phyloP scores from a whole-genome alignment of 2,888 invertebrate species.

The Drosophila monieri region DNA sequence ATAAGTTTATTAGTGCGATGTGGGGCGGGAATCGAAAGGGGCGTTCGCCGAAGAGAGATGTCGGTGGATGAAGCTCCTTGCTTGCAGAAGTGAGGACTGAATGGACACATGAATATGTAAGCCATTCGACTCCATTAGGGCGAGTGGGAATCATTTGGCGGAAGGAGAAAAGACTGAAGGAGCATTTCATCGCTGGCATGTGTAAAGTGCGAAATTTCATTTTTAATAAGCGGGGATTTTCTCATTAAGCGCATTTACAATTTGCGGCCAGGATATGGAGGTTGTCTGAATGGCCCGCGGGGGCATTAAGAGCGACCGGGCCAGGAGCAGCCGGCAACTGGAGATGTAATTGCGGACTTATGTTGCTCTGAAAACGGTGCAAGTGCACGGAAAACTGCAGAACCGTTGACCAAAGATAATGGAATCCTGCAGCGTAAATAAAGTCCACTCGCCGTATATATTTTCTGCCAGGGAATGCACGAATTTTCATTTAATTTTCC shows the following conservation, averaged over 20 bases:
- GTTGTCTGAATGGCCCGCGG: slow-evolving; percentile 20
- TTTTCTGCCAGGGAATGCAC: too few relatives aligned
- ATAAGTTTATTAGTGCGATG: slow-evolving; percentile 72
- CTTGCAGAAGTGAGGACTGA: slow-evolving; percentile 1
- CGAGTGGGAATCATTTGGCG: slow-evolving; percentile 12
- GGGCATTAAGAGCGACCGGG: slow-evolving; percentile 38
- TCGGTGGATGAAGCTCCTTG: background rate
- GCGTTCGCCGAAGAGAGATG: slow-evolving; percentile 21
- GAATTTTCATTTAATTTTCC: slow-evolving; percentile 1
- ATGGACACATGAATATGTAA: slow-evolving; percentile 27
- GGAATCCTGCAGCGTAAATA: slow-evolving; percentile 34
- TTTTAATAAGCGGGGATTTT: slow-evolving; percentile 49
- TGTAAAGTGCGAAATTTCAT: slow-evolving; percentile 35
- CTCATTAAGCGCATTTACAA: slow-evolving; percentile 51
- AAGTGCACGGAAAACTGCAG: slow-evolving; percentile 43
- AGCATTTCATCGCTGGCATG: slow-evolving; percentile 1
- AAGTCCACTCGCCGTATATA: slow-evolving; percentile 1
- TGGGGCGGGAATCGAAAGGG: slow-evolving; percentile 52
- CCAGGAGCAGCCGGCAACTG: slow-evolving; percentile 11
- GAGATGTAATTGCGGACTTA: slow-evolving; percentile 64
- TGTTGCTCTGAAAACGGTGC: slow-evolving; percentile 25
- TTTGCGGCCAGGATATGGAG: slow-evolving; percentile 18
- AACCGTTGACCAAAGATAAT: slow-evolving; percentile 55
- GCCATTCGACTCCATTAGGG: slow-evolving; percentile 30
- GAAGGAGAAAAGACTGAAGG: slow-evolving; percentile 3